phyloP scores from a whole-genome alignment of 2,113 vertebrate genomes.

The Otus sunia region DNA sequence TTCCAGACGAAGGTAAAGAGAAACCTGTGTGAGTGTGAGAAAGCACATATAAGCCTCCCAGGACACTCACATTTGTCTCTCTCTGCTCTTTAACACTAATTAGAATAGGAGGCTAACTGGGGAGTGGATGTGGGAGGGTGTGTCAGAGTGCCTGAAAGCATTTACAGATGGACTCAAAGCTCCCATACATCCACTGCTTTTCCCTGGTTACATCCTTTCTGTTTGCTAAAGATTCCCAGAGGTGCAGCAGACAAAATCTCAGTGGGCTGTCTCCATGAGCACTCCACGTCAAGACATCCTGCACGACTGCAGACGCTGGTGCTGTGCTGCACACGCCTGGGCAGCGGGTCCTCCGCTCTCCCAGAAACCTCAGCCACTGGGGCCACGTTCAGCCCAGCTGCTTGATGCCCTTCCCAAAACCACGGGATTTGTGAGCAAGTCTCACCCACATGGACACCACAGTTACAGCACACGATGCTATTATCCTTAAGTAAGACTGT shows the following conservation, averaged over 20 bases:
- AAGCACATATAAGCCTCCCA: not conserved
- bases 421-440: not conserved
- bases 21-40: not conserved
- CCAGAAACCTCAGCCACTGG: not conserved
- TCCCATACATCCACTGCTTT: not conserved
- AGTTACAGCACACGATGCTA: not conserved
- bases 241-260: not conserved
- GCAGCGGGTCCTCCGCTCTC: not conserved
- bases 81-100: not conserved
- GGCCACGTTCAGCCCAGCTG: fast-evolving
- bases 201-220: not conserved
- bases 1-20: not conserved
- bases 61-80: not conserved
- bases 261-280: not conserved
- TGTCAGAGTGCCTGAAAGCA: not conserved
- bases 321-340: not conserved
- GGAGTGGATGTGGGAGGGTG: no score
- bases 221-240: not conserved
- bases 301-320: fast-evolving
- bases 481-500: not conserved
- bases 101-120: not conserved
- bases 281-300: not conserved
- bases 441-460: fast-evolving
- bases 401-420: not conserved
- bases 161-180: not conserved